phyloP scores from a whole-genome alignment of 1,140 invertebrate genomes.

The Drosophila arawakana region DNA sequence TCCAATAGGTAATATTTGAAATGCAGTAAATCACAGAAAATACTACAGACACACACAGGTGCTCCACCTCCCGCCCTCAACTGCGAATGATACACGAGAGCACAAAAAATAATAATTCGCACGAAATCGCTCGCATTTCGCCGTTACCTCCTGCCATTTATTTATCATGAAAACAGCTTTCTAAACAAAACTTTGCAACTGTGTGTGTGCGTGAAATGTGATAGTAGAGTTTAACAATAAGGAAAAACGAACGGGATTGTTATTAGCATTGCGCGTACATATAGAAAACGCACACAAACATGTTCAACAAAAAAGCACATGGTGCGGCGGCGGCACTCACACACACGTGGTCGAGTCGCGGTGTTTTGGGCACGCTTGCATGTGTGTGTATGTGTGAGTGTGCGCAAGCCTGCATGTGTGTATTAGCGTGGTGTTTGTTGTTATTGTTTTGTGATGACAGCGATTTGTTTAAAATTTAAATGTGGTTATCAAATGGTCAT shows the following conservation, averaged over 20 bases:
- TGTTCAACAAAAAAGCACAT: slow-evolving; percentile 56
- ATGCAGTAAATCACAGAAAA: background rate
- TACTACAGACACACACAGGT: slow-evolving; percentile 11
- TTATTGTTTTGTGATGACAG: slow-evolving; percentile 35
- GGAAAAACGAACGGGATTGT: slow-evolving; percentile 51
- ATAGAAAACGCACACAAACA: slow-evolving; percentile 43
- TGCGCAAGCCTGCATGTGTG: slow-evolving; percentile 2
- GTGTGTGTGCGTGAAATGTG: slow-evolving; percentile 54
- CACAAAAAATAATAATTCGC: slow-evolving; percentile 43
- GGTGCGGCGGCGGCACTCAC: slow-evolving; percentile 44
- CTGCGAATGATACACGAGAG: slow-evolving; percentile 31
- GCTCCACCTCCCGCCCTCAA: slow-evolving; percentile 16
- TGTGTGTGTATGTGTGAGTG: slow-evolving; percentile 24
- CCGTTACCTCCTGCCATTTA: slow-evolving; percentile 11
- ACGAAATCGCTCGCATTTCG: slow-evolving; percentile 29
- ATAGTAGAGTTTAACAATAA: slow-evolving; percentile 46
- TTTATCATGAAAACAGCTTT: slow-evolving; percentile 52
- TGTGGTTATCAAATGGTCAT: background rate
- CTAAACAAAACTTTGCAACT: slow-evolving; percentile 54
- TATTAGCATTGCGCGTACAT: slow-evolving; percentile 47
- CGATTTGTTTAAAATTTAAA: background rate
- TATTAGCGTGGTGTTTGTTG: slow-evolving; percentile 36
- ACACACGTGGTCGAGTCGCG: slow-evolving; percentile 39
- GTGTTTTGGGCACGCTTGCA: slow-evolving; percentile 1
- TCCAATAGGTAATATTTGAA: slow-evolving; percentile 45